Conservation (phyloP, 2,797 vertebrate genomes). For the Paedocypris micromegethes region DNA sequence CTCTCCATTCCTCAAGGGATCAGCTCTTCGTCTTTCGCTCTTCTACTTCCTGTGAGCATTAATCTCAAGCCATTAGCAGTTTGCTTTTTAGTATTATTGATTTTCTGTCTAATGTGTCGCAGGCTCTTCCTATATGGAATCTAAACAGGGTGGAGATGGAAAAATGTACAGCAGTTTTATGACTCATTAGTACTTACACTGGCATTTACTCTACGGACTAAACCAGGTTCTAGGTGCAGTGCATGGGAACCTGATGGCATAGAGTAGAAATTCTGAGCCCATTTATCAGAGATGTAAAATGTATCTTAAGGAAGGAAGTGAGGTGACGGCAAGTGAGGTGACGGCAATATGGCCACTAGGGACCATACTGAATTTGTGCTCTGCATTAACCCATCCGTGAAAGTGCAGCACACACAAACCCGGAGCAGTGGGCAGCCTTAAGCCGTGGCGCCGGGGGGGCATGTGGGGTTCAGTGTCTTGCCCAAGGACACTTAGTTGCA, state of each 20-base stretch:
- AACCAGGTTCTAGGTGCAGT: constrained; percentile 25
- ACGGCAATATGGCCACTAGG: no score
- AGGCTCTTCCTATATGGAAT: constrained; percentile 17
- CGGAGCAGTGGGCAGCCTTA: no score
- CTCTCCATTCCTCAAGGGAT: constrained; percentile 14
- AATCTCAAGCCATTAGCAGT: constrained; percentile 26
- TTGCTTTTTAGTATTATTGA: constrained; percentile 37
- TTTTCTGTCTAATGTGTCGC: constrained; percentile 41
- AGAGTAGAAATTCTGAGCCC: constrained; percentile 23
- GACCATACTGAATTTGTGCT: no score
- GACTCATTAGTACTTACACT: constrained; percentile 40
- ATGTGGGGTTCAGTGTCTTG: no score
- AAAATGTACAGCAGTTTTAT: constrained; percentile 30
- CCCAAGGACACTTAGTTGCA: no score
- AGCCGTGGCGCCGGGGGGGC: no score
- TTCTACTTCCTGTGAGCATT: constrained; percentile 24
- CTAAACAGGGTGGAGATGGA: constrained; percentile 26
- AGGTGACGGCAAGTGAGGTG: no score
- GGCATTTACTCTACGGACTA: constrained; percentile 30
- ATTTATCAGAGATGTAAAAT: background rate
- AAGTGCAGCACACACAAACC: no score
- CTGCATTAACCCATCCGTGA: no score
- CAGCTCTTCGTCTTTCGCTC: constrained; percentile 10
- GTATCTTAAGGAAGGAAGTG: no score
- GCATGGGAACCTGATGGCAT: constrained; percentile 18